Evolutionary conservation across 2,113 vertebrate genomes (phyloP).

Genomic region (Micromys minutus): DNA sequence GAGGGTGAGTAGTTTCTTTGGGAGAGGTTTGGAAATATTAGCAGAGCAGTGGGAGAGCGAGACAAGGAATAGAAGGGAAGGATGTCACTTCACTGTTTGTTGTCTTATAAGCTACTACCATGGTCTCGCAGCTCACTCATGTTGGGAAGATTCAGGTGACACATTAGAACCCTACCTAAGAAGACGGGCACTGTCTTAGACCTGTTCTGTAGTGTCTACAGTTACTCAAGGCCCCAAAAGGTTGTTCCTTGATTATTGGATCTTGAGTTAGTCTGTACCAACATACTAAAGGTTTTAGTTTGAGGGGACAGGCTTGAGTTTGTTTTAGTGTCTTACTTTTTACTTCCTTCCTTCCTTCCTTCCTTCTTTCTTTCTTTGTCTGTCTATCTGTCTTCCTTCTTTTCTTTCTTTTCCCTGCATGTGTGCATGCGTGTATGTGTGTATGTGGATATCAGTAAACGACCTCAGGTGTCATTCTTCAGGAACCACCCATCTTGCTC

Average conservation of each 20-base stretch:
- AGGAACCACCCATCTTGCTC: not conserved
- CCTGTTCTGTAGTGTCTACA: not conserved
- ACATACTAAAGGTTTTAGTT: not conserved
- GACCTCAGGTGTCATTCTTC: not conserved
- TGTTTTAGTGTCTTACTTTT: not conserved
- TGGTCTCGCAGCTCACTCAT: not conserved
- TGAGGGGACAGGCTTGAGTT: not conserved
- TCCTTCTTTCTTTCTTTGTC: not conserved
- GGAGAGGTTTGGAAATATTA: not conserved
- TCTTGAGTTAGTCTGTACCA: not conserved
- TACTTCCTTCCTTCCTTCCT: too few relatives aligned
- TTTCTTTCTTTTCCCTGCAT: not conserved
- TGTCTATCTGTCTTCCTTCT: not conserved
- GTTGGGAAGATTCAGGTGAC: not conserved
- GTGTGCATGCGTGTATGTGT: not conserved
- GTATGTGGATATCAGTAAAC: not conserved
- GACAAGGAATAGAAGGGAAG: not conserved
- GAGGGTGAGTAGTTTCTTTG: not conserved
- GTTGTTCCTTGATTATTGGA: not conserved
- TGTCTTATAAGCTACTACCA: not conserved
- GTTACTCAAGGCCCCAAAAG: not conserved
- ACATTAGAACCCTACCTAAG: not conserved
- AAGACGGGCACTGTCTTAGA: not conserved
- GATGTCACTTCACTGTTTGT: not conserved
- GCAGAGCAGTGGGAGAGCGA: not conserved